A percentile compares a stretch with the other conserved stretches of the same genome.
Evolutionary conservation across 2,113 vertebrate genomes (phyloP).

Genomic region (Daubentonia madagascariensis): DNA sequence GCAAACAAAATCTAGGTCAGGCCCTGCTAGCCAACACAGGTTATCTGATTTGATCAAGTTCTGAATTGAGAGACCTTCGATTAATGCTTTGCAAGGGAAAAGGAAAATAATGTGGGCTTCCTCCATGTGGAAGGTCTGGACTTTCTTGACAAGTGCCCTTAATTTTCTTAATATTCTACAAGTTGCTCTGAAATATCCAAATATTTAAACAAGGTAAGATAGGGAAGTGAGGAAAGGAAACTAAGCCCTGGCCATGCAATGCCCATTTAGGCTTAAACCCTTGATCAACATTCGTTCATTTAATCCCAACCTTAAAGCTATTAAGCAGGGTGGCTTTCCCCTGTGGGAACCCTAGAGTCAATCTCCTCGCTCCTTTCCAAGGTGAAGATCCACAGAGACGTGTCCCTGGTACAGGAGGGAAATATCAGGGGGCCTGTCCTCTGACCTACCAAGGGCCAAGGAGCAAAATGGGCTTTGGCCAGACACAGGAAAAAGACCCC

Average conservation of each 20-base stretch:
- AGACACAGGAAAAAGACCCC: background rate
- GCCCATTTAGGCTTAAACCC: background rate
- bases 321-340: background rate
- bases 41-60: background rate
- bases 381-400: background rate
- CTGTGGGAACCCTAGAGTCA: background rate
- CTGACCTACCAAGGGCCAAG: background rate
- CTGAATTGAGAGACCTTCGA: background rate
- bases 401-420: background rate
- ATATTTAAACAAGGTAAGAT: background rate
- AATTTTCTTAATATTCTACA: background rate
- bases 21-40: background rate
- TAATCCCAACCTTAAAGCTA: background rate
- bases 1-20: background rate
- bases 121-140: background rate
- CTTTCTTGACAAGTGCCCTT: background rate
- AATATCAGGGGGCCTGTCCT: background rate
- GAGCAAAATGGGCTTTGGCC: background rate
- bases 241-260: too few species aligned
- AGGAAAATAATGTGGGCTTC: background rate
- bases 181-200: background rate
- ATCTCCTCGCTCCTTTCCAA: background rate
- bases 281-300: background rate
- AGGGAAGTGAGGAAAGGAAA: background rate
- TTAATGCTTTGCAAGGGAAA: background rate